Conservation (phyloP, 2,888 invertebrate species). For the Polyploca ridens region DNA sequence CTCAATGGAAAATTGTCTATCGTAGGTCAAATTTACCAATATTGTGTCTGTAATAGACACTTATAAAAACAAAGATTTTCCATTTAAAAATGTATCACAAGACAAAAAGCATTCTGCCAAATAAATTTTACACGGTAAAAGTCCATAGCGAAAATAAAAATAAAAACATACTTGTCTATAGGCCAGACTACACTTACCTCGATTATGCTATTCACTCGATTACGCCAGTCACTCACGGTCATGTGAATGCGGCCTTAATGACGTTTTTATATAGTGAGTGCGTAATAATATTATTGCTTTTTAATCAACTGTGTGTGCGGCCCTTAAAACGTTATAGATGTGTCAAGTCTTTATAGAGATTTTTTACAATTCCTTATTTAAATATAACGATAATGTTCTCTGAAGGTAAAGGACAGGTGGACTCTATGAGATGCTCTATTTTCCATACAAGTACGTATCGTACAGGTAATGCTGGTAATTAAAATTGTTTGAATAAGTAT, state of each 20-base stretch:
- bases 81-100: too few relatives aligned
- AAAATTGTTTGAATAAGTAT: not conserved
- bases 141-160: not conserved
- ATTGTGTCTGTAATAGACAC: too few relatives aligned
- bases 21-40: not conserved
- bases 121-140: not conserved
- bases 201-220: constrained; percentile 9
- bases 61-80: too few relatives aligned
- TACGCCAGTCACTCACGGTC: constrained; percentile 10
- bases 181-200: constrained; percentile 3
- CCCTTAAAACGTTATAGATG: constrained; percentile 28
- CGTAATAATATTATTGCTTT: constrained; percentile 75
- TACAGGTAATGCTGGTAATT: not conserved
- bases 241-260: constrained; percentile 45
- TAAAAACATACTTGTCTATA: not conserved
- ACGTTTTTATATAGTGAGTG: constrained; percentile 56
- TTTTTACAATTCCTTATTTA: not conserved
- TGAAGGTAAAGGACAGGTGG: not conserved
- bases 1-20: not conserved
- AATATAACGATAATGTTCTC: not conserved
- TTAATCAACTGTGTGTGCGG: constrained; percentile 74
- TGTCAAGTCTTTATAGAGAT: not conserved
- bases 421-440: not conserved
- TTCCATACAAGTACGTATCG: not conserved
- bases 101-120: not conserved